phyloP scores from a whole-genome alignment of 2,888 invertebrate genomes.

The Augochlorella aurata region DNA sequence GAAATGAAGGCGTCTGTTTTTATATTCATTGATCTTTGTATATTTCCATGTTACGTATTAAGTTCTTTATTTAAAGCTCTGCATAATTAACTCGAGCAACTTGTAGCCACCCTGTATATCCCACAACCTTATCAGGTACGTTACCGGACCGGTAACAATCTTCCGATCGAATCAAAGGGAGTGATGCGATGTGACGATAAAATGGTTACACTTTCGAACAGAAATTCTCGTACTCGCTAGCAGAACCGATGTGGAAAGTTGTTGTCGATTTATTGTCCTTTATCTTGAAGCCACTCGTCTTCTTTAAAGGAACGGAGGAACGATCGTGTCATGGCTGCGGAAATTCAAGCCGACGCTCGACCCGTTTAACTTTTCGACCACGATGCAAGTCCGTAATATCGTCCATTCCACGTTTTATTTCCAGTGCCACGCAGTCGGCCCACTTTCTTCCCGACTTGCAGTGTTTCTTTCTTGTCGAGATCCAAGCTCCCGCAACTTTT shows the following conservation, averaged over 20 bases:
- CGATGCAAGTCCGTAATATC: slow-evolving; percentile 39
- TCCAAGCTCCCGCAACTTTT: not conserved
- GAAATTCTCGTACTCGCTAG: not conserved
- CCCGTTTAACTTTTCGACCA: slow-evolving; percentile 43
- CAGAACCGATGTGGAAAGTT: not conserved
- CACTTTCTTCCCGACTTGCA: not conserved
- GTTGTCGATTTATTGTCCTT: not conserved
- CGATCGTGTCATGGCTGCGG: not conserved
- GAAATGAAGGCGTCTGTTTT: too few species aligned
- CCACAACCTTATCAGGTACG: too few species aligned
- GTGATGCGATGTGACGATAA: not conserved
- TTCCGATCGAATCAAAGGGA: not conserved
- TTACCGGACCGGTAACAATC: not conserved
- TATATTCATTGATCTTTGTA: too few species aligned
- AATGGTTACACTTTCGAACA: not conserved
- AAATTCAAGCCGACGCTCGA: slow-evolving; percentile 22
- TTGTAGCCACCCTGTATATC: too few species aligned
- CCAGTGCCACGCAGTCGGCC: not conserved
- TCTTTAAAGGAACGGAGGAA: not conserved
- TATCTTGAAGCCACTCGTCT: not conserved
- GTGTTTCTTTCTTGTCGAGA: not conserved
- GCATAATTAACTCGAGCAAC: too few species aligned
- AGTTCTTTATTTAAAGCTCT: too few species aligned
- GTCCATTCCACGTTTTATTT: slow-evolving; percentile 45
- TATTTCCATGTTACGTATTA: too few species aligned